Base-by-base conservation (phyloP, 2,113 vertebrate genomes). In the Trogon surrucura region DNA sequence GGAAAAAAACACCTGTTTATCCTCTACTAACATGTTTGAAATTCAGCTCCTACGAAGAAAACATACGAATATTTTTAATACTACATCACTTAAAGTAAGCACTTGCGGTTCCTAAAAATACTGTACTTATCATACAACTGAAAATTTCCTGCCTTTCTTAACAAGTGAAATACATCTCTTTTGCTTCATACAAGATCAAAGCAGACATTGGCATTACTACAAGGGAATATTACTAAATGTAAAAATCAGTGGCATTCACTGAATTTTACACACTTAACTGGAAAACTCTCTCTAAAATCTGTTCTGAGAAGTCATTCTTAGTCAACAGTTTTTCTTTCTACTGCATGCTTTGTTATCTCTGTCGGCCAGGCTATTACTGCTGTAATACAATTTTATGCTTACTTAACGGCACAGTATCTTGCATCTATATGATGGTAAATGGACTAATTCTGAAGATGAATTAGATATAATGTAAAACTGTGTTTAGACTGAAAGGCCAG, bases 361-460 rank as follows among this genome's bases (percentile, higher is more conserved):
- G 48, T 30, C 3, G 5, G 72, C 32, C 61, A 64, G 41, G 38
- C 56, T 88, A 65, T 71, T 69, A 75, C 36, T 38, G 16, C 34
- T 61, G 26, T 32, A 90, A 95, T 32, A 86, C 47, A 83, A 90
- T 93, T 83, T 95, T 96, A 89, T 96, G 58, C 70, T 91, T 83
- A 80, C 56, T 85, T 91, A 85, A 85, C 34, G 13, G 67, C 58
- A 83, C 3, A 2, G 22, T 72, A 75, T 38, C 62, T 90, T 86
- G 13, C 51, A 66, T 73, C 75, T 88, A 4, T 54, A 57, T 44
- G 77, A 73, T 5, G 13, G 47, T 2, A 10, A 62, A 67, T 19
- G 30, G 41, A 58, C 50, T 56, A 20, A 88, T 92, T 90, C 19
- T 77, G 64, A 93, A 90, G 72, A 88, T 58, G 38, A 78, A 92